These are phyloP conservation scores for Lepus townsendii DNA, from an alignment of 2,797 vertebrate species.

Conservation along the genomic window DNA sequence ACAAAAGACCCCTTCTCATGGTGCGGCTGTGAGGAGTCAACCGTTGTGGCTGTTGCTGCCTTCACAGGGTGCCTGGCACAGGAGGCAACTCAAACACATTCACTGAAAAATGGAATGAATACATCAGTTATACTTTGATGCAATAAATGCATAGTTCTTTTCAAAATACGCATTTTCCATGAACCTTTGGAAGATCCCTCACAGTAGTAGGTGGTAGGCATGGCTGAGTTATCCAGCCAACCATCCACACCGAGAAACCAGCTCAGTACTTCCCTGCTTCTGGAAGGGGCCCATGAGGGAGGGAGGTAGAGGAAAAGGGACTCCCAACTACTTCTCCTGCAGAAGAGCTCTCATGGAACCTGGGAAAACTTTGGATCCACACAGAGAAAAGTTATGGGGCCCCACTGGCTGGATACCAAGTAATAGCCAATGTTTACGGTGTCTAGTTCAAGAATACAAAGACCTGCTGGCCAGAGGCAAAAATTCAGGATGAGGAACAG, in stretches of 20 bases:
- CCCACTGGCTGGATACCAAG: neutral
- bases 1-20: accelerated
- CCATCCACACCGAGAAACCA: too few species aligned
- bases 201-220: accelerated
- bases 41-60: accelerated
- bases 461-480: neutral
- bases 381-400: neutral
- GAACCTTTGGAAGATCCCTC: too few species aligned
- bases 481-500: neutral
- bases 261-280: neutral
- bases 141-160: too few species aligned
- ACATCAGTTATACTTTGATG: too few species aligned
- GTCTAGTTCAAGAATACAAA: neutral
- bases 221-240: too few species aligned
- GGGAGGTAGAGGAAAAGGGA: neutral
- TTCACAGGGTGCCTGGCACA: accelerated
- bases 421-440: neutral
- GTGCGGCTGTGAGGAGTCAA: neutral
- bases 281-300: neutral
- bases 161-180: too few species aligned
- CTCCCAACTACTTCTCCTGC: neutral
- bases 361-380: neutral
- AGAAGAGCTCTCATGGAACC: neutral
- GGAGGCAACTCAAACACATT: neutral
- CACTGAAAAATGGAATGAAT: too few species aligned